These are phyloP conservation scores for Antheraea mylitta DNA, from an alignment of 1,140 invertebrate genomes.

Conservation along the genomic window DNA sequence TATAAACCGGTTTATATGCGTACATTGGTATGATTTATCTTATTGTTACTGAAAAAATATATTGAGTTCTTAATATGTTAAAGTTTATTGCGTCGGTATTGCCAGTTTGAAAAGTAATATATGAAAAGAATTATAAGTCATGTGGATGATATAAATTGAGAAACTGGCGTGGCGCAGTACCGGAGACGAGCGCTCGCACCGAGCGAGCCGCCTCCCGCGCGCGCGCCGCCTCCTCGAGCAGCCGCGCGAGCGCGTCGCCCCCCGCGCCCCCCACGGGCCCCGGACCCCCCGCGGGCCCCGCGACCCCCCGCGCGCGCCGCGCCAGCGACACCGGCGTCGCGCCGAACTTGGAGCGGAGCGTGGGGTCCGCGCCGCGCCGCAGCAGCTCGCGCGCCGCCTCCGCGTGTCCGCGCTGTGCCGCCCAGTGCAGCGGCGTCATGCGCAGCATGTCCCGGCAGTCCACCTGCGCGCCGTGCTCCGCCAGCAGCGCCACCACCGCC, in stretches of 20 bases:
- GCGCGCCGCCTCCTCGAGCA: conserved; percentile 18
- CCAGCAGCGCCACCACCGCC: conserved; percentile 83
- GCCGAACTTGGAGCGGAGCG: conserved; percentile 89
- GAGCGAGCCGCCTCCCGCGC: conserved; percentile 18
- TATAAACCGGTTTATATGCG: no score
- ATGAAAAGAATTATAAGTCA: no score
- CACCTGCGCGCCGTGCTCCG: neutral
- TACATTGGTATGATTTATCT: no score
- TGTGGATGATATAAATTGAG: no score
- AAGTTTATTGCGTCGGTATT: no score
- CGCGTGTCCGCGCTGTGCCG: conserved; percentile 87
- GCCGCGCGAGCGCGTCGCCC: neutral
- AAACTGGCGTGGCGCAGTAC: no score
- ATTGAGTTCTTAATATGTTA: no score
- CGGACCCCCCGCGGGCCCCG: conserved; percentile 21
- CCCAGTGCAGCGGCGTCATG: conserved; percentile 98
- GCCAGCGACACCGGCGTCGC: conserved; percentile 91
- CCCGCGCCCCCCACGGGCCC: conserved; percentile 21
- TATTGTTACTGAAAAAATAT: no score
- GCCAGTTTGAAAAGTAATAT: no score
- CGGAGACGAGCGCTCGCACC: conserved; percentile 19
- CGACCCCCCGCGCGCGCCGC: conserved; percentile 36
- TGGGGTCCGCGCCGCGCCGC: no score
- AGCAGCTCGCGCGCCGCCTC: no score
- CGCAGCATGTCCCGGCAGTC: conserved; percentile 89